These are phyloP conservation scores for Zaprionus obscuricornis DNA, from an alignment of 2,888 invertebrate genomes.

Conservation along the genomic window DNA sequence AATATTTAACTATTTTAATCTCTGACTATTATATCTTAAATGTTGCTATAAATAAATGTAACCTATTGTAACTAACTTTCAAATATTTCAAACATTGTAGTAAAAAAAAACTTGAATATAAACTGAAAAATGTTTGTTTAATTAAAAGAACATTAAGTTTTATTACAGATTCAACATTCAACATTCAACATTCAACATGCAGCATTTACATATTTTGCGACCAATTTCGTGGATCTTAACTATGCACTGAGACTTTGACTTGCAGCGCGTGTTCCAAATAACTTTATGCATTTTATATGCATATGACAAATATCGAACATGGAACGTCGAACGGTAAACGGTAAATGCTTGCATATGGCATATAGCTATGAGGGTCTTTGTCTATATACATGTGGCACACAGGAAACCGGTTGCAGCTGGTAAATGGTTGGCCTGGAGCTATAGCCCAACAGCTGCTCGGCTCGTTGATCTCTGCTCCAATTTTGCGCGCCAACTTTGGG, in stretches of 20 bases:
- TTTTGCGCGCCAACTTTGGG: slow-evolving; percentile 44
- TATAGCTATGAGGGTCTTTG: slow-evolving; percentile 19
- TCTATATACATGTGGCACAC: slow-evolving; percentile 38
- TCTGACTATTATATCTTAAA: too few relatives aligned
- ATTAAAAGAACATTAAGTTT: background rate
- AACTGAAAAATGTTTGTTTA: too few relatives aligned
- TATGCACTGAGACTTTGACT: background rate
- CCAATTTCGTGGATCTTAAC: slow-evolving; percentile 8
- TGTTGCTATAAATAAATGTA: too few relatives aligned
- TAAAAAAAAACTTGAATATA: background rate
- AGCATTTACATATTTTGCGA: background rate
- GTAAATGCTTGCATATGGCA: too few relatives aligned
- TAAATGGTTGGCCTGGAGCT: background rate
- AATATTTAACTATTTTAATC: too few relatives aligned
- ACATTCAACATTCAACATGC: background rate
- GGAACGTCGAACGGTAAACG: too few relatives aligned
- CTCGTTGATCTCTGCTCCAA: slow-evolving; percentile 75
- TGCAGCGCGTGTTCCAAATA: slow-evolving; percentile 33
- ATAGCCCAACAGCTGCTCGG: slow-evolving; percentile 40
- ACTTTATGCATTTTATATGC: slow-evolving; percentile 5
- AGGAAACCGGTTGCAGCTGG: slow-evolving; percentile 63
- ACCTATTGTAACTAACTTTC: too few relatives aligned
- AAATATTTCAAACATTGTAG: too few relatives aligned
- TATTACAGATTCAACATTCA: background rate
- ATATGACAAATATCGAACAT: slow-evolving; percentile 6